Conservation (phyloP, 2,797 vertebrate genomes). For the Takifugu rubripes region DNA sequence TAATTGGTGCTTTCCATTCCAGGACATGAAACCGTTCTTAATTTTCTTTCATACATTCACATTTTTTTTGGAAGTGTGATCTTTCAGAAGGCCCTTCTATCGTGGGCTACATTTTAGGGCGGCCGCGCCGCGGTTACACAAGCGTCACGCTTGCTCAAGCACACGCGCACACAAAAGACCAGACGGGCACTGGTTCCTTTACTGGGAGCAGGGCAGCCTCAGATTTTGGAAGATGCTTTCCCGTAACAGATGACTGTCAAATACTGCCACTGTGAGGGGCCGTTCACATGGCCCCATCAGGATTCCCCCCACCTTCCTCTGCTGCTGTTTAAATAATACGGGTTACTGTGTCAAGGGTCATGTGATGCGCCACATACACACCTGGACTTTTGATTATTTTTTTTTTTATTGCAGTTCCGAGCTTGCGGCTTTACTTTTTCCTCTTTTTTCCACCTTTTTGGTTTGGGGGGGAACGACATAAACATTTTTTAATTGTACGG, state of each 20-base stretch:
- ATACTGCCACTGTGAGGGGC: conserved; percentile 75
- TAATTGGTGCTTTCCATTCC: conserved; percentile 73
- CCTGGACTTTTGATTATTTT: conserved; percentile 45
- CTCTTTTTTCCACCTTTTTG: conserved; percentile 55
- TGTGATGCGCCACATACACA: conserved; percentile 48
- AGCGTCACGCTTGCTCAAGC: conserved; percentile 41
- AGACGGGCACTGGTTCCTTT: conserved; percentile 38
- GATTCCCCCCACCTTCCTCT: conserved; percentile 56
- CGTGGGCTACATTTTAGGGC: conserved; percentile 23
- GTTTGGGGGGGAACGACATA: conserved; percentile 40
- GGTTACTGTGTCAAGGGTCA: conserved; percentile 70
- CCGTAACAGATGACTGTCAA: conserved; percentile 55
- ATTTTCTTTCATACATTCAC: conserved; percentile 28
- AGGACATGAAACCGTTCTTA: conserved; percentile 49
- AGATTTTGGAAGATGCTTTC: conserved; percentile 55
- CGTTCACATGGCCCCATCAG: conserved; percentile 52
- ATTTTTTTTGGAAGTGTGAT: conserved; percentile 39
- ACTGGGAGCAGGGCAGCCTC: conserved; percentile 51
- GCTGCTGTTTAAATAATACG: conserved; percentile 78
- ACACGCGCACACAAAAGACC: conserved; percentile 38
- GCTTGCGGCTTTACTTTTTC: conserved; percentile 59
- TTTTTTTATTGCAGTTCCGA: conserved; percentile 50
- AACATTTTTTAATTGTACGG: conserved; percentile 23
- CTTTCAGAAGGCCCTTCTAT: conserved; percentile 34
- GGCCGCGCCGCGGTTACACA: conserved; percentile 13